Evolutionary conservation across 1,140 invertebrate species (phyloP), one percentile per base, ranked within the genome.

Genomic region (Euwallacea fornicatus): DNA sequence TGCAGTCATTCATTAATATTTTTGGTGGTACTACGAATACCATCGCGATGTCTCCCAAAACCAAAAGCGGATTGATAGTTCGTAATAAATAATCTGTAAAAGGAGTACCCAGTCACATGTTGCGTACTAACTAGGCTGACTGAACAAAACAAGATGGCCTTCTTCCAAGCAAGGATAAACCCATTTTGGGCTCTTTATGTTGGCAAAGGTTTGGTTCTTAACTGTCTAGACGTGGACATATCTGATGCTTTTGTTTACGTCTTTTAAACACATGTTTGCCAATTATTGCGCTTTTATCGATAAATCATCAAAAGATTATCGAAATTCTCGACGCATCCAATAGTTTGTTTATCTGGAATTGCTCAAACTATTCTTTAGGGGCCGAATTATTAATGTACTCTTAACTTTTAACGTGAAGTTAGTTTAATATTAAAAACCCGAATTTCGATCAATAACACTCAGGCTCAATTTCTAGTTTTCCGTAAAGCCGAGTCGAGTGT

Each of bases 131-230:
- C 54, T 16, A 21, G 54, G 54, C 16, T 56, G 11, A 56, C 16
- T 15, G 13, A 11, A 50, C 46, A 50, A 50, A 56, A 56, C 54
- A 21, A 56, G 54, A 56, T 56, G 54, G 54, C 54, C 54, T 56
- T 56, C 54, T 56, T 56, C 46, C 46, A 50, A 33, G 21, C 21
- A 33, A 33, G 21, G 21, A 33, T 33, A 33, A 50, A 50, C 9
- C 46, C 46, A 50, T 50, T 50, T 50, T 50, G 9, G 46, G 46
- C 13, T 10, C 46, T 33, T 33, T 33, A 33, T 33, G 21, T 33
- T 33, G 21, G 21, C 21, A 33, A 33, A 33, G 21, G 21, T 33
- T 33, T 33, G 21, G 21, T 33, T n/a, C 21, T 33, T 33, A 33
- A 33, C 21, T 33, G 21, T 33, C 21, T 33, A 33, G 21, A 33